phyloP scores from a whole-genome alignment of 2,797 vertebrate species.

The Sternarchorhynchus goeldii region DNA sequence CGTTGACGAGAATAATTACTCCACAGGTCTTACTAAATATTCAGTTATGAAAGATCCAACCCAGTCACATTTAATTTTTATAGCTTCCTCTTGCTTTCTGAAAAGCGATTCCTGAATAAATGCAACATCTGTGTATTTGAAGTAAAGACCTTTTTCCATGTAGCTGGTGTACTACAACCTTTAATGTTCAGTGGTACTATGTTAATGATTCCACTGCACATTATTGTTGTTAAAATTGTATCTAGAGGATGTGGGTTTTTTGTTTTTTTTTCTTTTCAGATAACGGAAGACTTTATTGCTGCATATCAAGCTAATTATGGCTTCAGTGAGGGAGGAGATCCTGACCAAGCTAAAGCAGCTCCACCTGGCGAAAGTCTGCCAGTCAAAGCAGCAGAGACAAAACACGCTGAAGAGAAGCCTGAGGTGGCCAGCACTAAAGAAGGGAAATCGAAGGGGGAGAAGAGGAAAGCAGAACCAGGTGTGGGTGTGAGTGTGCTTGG shows the following conservation, averaged over 20 bases:
- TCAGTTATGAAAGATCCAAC: too few species aligned
- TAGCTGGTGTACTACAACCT: too few species aligned
- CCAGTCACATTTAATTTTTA: too few species aligned
- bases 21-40: too few species aligned
- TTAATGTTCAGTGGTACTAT: too few species aligned
- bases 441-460: slow-evolving; percentile 83
- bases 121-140: too few species aligned
- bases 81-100: too few species aligned
- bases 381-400: slow-evolving; percentile 36
- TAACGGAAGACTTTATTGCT: slow-evolving; percentile 95
- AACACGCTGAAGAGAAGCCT: slow-evolving; percentile 31
- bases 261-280: slow-evolving; percentile 68
- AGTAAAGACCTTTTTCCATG: too few species aligned
- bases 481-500: background rate
- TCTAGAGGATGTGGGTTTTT: background rate
- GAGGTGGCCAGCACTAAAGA: slow-evolving; percentile 56
- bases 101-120: too few species aligned
- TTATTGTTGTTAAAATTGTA: too few species aligned
- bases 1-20: too few species aligned
- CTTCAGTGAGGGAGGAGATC: slow-evolving; percentile 77
- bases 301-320: slow-evolving; percentile 95
- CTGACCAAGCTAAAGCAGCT: slow-evolving; percentile 67
- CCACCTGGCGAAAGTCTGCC: slow-evolving; percentile 45
- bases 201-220: too few species aligned
- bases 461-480: slow-evolving; percentile 89